phyloP scores from a whole-genome alignment of 2,797 vertebrate genomes.

The Characodon lateralis region DNA sequence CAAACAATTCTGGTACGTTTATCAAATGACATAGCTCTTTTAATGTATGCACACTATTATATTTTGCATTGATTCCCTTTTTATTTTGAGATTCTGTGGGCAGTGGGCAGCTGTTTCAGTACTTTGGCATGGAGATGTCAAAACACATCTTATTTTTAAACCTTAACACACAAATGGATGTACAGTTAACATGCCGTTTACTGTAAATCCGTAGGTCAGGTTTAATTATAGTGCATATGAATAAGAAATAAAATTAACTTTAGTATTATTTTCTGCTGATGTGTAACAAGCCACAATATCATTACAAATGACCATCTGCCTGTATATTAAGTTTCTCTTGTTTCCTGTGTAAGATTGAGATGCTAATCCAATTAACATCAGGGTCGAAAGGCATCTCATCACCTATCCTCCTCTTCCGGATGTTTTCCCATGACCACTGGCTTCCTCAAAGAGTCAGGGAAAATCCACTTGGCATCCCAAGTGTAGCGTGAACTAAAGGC shows the following conservation, averaged over 20 bases:
- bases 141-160: constrained; percentile 1
- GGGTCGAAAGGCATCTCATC: constrained; percentile 73
- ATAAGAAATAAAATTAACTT: constrained; percentile 36
- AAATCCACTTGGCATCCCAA: constrained; percentile 74
- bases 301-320: constrained; percentile 43
- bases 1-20: constrained; percentile 16
- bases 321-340: constrained; percentile 29
- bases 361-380: constrained; percentile 73
- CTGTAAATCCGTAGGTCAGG: neutral
- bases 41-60: constrained; percentile 10
- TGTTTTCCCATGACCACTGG: constrained; percentile 64
- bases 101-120: constrained; percentile 23
- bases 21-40: constrained; percentile 6
- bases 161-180: neutral
- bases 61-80: constrained; percentile 19
- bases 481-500: constrained; percentile 79
- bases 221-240: constrained; percentile 24
- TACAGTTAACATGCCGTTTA: neutral
- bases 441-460: constrained; percentile 65
- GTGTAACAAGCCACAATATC: constrained; percentile 33
- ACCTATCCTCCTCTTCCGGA: constrained; percentile 58
- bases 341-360: constrained; percentile 65
- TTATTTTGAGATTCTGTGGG: constrained; percentile 15
- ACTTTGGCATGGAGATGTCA: constrained; percentile 11
- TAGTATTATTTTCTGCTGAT: constrained; percentile 43